phyloP scores from a whole-genome alignment of 2,888 invertebrate genomes.

The Caenorhabditis macrosperma region DNA sequence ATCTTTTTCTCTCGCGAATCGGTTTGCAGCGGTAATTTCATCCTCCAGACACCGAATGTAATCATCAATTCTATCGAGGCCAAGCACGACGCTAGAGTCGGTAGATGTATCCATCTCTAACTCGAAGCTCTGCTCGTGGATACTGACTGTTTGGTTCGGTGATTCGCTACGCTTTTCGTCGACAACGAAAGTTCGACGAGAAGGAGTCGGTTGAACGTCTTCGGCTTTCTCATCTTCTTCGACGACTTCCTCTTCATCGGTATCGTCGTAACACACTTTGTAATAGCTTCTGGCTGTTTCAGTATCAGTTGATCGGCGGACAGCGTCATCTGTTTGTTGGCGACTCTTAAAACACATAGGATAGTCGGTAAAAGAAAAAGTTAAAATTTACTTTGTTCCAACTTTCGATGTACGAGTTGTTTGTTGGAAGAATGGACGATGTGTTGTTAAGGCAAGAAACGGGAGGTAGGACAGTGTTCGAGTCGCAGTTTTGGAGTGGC shows the following conservation, averaged over 20 bases:
- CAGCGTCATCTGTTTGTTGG: slow-evolving; percentile 17
- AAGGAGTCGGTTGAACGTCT: neutral
- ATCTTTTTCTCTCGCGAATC: slow-evolving; percentile 19
- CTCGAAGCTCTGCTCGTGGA: slow-evolving; percentile 22
- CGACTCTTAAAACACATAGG: slow-evolving; percentile 10
- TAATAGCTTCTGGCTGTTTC: neutral
- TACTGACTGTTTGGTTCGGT: neutral
- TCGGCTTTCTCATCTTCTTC: neutral
- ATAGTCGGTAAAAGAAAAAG: neutral
- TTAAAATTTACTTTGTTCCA: slow-evolving; percentile 18
- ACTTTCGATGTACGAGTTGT: slow-evolving; percentile 10
- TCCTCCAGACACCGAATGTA: slow-evolving; percentile 33
- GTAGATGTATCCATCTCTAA: slow-evolving; percentile 6
- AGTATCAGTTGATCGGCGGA: neutral
- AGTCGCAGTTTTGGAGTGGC: slow-evolving; percentile 28
- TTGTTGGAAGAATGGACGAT: slow-evolving; percentile 31
- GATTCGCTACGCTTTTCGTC: slow-evolving; percentile 2
- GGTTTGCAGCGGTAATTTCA: slow-evolving; percentile 22
- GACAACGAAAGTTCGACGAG: slow-evolving; percentile 15
- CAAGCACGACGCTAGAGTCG: slow-evolving; percentile 19
- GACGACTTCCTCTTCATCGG: slow-evolving; percentile 36
- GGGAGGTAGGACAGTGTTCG: slow-evolving; percentile 29
- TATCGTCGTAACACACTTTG: slow-evolving; percentile 43
- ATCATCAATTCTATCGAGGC: slow-evolving; percentile 21
- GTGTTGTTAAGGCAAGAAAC: slow-evolving; percentile 19